phyloP scores from a whole-genome alignment of 2,888 invertebrate species.

The Ophonus ardosiacus region DNA sequence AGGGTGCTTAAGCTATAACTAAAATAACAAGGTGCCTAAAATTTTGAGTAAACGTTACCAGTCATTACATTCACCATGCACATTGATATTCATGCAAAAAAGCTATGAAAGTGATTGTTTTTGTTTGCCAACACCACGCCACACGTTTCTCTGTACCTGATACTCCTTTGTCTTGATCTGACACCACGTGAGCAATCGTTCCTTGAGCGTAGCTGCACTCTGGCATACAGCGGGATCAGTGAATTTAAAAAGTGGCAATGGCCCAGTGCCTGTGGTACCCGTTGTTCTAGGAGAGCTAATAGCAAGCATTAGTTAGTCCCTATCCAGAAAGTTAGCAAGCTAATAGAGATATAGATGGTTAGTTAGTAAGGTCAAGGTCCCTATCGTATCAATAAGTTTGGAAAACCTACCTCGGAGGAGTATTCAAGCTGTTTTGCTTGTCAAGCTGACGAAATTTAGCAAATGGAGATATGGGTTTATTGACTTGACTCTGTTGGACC shows the following conservation, averaged over 20 bases:
- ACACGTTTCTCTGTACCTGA: constrained; percentile 83
- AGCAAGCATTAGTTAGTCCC: constrained; percentile 68
- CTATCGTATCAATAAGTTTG: not conserved
- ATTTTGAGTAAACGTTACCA: too few species aligned
- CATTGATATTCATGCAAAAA: too few species aligned
- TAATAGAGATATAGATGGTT: not conserved
- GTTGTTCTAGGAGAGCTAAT: constrained; percentile 86
- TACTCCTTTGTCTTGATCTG: constrained; percentile 98
- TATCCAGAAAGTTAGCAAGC: constrained; percentile 29
- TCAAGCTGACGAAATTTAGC: constrained; percentile 95
- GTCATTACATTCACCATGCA: too few species aligned
- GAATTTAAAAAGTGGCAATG: constrained; percentile 88
- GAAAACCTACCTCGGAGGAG: constrained; percentile 84
- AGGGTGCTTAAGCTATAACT: too few species aligned
- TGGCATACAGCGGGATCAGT: constrained; percentile 93
- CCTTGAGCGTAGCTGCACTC: constrained; percentile 97
- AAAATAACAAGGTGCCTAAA: too few species aligned
- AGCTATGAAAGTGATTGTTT: too few species aligned
- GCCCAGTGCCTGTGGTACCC: constrained; percentile 76
- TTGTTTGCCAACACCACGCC: too few species aligned
- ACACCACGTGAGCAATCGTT: constrained; percentile 97
- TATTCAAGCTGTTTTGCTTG: constrained; percentile 86
- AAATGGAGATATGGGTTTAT: constrained; percentile 90
- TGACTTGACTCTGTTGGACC: constrained; percentile 75
- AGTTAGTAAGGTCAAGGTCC: not conserved